Percentiles rank a stretch among this genome's conserved stretches.
Evolutionary conservation across 2,888 invertebrate species (phyloP).

Genomic region (Hemistola chrysoprasaria): DNA sequence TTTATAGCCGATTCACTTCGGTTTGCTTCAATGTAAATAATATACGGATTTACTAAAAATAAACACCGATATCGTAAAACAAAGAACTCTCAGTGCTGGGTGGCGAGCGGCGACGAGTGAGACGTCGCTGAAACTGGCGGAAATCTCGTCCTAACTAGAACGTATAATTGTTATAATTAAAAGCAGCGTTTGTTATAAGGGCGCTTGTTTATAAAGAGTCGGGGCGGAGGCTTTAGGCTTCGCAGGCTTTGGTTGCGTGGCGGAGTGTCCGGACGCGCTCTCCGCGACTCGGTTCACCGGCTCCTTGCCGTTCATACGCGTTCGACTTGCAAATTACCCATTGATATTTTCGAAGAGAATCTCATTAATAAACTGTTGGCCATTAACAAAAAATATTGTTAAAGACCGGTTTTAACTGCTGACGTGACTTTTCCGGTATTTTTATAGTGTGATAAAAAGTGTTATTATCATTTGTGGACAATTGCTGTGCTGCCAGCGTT

Average conservation of each 20-base stretch:
- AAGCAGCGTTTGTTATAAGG: constrained; percentile 56
- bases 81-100: constrained; percentile 20
- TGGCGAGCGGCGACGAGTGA: constrained; percentile 13
- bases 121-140: constrained; percentile 57
- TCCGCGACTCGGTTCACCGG: background rate
- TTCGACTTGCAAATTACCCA: too few relatives aligned
- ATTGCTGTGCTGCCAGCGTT: constrained; percentile 27
- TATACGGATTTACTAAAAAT: constrained; percentile 54
- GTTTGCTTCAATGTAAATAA: constrained; percentile 48
- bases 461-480: constrained; percentile 32
- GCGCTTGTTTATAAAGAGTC: constrained; percentile 60
- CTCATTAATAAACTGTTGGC: too few relatives aligned
- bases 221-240: constrained; percentile 61
- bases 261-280: constrained; percentile 44
- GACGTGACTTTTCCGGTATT: constrained; percentile 18
- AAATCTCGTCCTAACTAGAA: constrained; percentile 74
- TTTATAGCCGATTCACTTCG: constrained; percentile 39
- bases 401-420: constrained; percentile 3
- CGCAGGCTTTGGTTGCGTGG: constrained; percentile 42
- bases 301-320: background rate
- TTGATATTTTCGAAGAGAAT: too few relatives aligned
- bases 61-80: constrained; percentile 37
- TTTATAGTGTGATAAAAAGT: constrained; percentile 29
- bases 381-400: background rate
- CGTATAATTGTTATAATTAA: constrained; percentile 66